Percentiles rank a stretch among this genome's conserved stretches.
Conservation (phyloP, 2,113 vertebrate species). For the Lonchura striata region DNA sequence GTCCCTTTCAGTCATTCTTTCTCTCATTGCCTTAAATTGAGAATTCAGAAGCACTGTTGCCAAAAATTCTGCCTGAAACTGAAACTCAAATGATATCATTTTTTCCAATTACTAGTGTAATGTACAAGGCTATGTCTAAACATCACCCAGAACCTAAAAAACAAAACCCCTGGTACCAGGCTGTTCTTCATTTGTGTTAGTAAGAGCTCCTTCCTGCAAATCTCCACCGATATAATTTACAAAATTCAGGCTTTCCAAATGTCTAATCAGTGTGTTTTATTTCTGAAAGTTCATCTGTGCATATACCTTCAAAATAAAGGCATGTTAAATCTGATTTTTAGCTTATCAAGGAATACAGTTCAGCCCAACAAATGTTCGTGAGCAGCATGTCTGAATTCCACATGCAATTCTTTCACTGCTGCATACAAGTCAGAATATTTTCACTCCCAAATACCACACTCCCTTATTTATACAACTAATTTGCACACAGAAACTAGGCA, state of each 20-base stretch:
- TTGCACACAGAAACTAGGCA: neutral
- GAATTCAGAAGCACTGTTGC: neutral
- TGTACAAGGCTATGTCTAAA: neutral
- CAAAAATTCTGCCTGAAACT: conserved; percentile 1
- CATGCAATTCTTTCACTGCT: neutral
- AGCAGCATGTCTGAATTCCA: neutral
- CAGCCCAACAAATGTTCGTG: neutral
- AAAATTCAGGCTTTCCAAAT: neutral
- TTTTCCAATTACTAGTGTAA: neutral
- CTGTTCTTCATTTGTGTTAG: neutral
- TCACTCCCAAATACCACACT: neutral
- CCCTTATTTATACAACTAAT: neutral
- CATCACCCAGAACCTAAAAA: neutral
- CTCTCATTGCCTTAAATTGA: neutral
- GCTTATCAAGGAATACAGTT: neutral
- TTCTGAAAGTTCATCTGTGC: neutral
- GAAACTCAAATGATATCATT: neutral
- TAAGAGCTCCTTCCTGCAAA: neutral
- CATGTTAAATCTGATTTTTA: neutral
- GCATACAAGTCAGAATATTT: neutral
- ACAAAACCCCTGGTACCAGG: accelerated
- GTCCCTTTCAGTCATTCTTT: neutral
- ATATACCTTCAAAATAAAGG: neutral
- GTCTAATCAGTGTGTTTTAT: neutral
- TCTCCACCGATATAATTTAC: neutral